phyloP scores from a whole-genome alignment of 1,140 invertebrate species.

The Drosophila sp. region DNA sequence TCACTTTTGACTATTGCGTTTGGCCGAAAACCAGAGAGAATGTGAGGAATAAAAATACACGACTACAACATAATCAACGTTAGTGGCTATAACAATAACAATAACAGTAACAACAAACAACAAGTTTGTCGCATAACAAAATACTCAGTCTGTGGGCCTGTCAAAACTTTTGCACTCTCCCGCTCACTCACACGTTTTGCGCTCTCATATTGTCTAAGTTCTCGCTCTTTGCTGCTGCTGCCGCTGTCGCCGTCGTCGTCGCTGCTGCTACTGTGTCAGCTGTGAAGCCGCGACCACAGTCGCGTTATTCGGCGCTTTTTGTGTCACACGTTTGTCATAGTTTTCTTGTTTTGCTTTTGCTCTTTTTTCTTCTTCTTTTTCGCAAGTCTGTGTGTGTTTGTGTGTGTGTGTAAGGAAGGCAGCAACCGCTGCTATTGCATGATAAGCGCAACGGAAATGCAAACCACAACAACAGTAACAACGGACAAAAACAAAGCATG shows the following conservation, averaged over 20 bases:
- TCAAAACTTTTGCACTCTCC: constrained; percentile 20
- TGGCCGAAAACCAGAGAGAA: constrained; percentile 33
- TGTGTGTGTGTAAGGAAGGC: background rate
- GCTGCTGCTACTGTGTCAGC: background rate
- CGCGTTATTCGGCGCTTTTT: constrained; percentile 47
- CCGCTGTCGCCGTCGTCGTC: no score
- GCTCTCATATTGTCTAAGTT: constrained; percentile 12
- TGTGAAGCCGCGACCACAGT: constrained; percentile 22
- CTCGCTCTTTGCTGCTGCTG: background rate
- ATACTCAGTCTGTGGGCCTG: constrained; percentile 12
- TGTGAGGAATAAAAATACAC: constrained; percentile 22
- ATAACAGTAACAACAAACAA: constrained; percentile 22
- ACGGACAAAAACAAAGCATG: constrained; percentile 14
- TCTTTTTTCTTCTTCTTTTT: constrained; percentile 1
- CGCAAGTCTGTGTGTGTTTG: constrained; percentile 2
- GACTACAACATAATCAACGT: constrained; percentile 56
- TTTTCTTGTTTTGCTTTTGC: constrained; percentile 16
- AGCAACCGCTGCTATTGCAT: constrained; percentile 33
- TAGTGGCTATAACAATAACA: constrained; percentile 18
- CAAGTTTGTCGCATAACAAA: constrained; percentile 48
- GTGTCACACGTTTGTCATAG: constrained; percentile 35
- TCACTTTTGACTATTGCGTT: background rate
- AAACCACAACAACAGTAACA: constrained; percentile 41
- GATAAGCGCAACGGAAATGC: constrained; percentile 61
- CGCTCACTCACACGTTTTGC: constrained; percentile 6